Base-by-base conservation (phyloP, 2,113 vertebrate genomes). In the Planiliza haematocheilus region DNA sequence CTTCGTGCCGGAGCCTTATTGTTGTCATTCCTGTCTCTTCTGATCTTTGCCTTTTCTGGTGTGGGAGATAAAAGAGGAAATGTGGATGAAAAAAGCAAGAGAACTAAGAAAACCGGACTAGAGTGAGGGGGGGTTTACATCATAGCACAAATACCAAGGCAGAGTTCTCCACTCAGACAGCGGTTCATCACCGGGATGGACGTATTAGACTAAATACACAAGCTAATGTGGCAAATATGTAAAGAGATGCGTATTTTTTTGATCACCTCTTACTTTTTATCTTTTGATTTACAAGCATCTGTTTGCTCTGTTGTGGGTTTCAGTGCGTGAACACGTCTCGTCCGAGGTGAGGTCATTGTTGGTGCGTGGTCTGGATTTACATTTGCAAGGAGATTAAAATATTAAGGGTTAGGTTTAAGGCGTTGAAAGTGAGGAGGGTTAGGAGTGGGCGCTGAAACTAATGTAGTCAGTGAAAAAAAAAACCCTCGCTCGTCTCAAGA, bases 1-100 rank as follows among this genome's bases (percentile, higher is more conserved):
- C n/a, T 51, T 77, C 48, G 18, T 66, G 69, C 64, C 55, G 70
- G 37, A 67, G 67, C 74, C 14, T 77, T 30, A n/a, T 51, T 64
- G 46, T 57, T 39, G 59, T 72, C 79, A n/a, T 51, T 64, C 50
- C 52, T 39, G 59, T 72, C 79, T 55, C 1, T 16, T 69, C 46
- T 74, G 60, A 81, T 74, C 77, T 76, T 56, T 56, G 45, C 34
- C 39, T 73, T 17, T 5, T 38, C 21, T 14, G 11, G 58, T 65
- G 43, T 75, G 39, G 39, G 30, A 56, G 24, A 59, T 58, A 36
- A 70, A 58, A 53, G 24, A 67, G 50, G 41, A 70, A 34, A 66
- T 57, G 24, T 42, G 36, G 24, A 39, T 17, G 39, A 45, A 62
- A n/a, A 63, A 48, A 49, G 34, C 56, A 1, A 42, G 13, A 0